Conservation (phyloP, 2,113 vertebrate genomes). For the Tetrao urogallus region DNA sequence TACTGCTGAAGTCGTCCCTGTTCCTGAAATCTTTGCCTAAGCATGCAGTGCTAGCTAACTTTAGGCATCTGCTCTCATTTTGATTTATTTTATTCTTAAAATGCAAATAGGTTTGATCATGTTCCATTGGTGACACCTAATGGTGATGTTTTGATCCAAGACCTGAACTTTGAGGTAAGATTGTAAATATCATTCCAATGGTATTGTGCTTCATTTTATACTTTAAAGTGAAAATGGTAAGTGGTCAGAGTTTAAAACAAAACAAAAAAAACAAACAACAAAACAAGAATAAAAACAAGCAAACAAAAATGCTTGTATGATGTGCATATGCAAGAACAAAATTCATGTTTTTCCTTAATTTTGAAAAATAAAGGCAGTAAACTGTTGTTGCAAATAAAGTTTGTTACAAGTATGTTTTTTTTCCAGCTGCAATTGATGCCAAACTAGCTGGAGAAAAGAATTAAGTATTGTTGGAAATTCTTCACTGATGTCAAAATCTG, state of each 20-base stretch:
- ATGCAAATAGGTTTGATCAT: slow-evolving; percentile 89
- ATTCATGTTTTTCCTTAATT: neutral
- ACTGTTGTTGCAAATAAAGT: neutral
- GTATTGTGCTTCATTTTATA: neutral
- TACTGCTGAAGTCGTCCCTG: neutral
- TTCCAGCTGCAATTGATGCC: neutral
- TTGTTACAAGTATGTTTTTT: neutral
- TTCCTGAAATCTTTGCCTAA: neutral
- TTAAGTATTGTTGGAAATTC: neutral
- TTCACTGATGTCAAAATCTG: neutral
- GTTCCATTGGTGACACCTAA: slow-evolving; percentile 95
- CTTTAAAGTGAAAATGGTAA: neutral
- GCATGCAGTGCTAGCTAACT: neutral
- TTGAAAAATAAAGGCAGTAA: neutral
- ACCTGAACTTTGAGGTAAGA: slow-evolving; percentile 93
- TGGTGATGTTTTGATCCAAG: slow-evolving; percentile 93
- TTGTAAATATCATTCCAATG: neutral
- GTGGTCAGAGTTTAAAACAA: neutral
- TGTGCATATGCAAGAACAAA: neutral
- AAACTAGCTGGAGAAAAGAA: neutral
- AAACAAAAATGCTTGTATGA: neutral
- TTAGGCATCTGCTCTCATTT: neutral
- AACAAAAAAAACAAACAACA: neutral
- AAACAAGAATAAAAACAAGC: neutral
- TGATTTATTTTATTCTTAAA: neutral